phyloP scores from a whole-genome alignment of 2,888 invertebrate species.

The Hypercompe scribonia region DNA sequence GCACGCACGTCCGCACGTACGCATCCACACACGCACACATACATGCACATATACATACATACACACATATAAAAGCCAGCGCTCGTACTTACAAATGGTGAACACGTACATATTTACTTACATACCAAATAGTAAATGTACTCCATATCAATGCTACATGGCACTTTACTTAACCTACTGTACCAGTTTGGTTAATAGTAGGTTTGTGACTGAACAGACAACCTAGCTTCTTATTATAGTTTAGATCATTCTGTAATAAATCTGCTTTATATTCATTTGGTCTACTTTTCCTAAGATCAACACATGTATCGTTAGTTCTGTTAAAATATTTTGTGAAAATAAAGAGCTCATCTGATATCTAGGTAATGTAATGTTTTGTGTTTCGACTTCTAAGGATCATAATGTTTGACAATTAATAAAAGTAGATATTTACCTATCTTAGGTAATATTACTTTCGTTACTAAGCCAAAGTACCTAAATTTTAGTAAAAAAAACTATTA shows the following conservation, averaged over 20 bases:
- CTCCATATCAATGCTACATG: background rate
- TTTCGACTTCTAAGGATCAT: background rate
- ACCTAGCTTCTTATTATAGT: background rate
- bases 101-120: too few species aligned
- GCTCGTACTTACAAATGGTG: too few species aligned
- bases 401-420: too few species aligned
- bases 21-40: too few species aligned
- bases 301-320: background rate
- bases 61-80: too few species aligned
- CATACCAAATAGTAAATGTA: background rate
- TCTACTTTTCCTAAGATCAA: background rate
- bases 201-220: background rate
- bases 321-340: background rate
- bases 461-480: too few species aligned
- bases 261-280: background rate
- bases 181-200: background rate
- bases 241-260: background rate
- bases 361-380: background rate
- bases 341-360: background rate
- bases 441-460: too few species aligned
- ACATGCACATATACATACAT: too few species aligned
- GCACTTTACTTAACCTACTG: background rate
- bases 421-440: too few species aligned
- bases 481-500: too few species aligned
- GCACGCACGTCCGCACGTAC: too few species aligned